Percentiles rank a stretch among this genome's conserved stretches.
phyloP scores from a whole-genome alignment of 2,113 vertebrate species.

The Megaleporinus macrocephalus region DNA sequence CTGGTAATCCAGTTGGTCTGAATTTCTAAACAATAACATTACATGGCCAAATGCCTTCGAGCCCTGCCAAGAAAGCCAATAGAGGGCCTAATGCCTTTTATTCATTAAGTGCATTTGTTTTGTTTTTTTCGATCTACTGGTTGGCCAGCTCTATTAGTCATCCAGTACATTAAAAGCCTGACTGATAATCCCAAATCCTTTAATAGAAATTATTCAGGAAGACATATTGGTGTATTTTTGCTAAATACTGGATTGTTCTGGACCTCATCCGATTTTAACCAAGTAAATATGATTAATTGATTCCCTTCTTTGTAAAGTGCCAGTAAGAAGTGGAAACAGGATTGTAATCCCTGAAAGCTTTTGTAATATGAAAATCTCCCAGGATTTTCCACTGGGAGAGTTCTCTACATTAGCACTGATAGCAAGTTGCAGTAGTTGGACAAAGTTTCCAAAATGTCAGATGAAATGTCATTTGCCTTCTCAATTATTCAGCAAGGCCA shows the following conservation, averaged over 20 bases:
- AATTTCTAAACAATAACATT: slow-evolving; percentile 59
- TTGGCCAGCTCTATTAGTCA: slow-evolving; percentile 9
- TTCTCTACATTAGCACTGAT: background rate
- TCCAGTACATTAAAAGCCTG: slow-evolving; percentile 14
- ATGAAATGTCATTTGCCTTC: slow-evolving; percentile 54
- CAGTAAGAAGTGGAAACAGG: background rate
- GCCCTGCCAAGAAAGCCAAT: slow-evolving; percentile 45
- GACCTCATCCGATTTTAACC: slow-evolving; percentile 38
- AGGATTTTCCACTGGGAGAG: slow-evolving; percentile 14
- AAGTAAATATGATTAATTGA: slow-evolving; percentile 45
- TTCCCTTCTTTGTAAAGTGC: slow-evolving; percentile 20
- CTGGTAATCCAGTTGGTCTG: slow-evolving; percentile 70
- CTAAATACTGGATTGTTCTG: background rate
- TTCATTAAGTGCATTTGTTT: slow-evolving; percentile 19
- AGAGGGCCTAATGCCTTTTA: slow-evolving; percentile 40
- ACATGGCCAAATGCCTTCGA: slow-evolving; percentile 43
- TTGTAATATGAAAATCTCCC: slow-evolving; percentile 3
- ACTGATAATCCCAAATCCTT: slow-evolving; percentile 26
- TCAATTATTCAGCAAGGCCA: slow-evolving; percentile 30
- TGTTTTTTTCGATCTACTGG: background rate
- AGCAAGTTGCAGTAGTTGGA: background rate
- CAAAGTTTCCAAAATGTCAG: slow-evolving; percentile 13
- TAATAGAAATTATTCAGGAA: background rate
- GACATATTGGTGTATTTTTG: background rate
- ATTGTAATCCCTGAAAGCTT: slow-evolving; percentile 29